Percentiles rank a stretch among this genome's conserved stretches.
phyloP scores from a whole-genome alignment of 2,888 invertebrate genomes.

The Tiliacea aurago region DNA sequence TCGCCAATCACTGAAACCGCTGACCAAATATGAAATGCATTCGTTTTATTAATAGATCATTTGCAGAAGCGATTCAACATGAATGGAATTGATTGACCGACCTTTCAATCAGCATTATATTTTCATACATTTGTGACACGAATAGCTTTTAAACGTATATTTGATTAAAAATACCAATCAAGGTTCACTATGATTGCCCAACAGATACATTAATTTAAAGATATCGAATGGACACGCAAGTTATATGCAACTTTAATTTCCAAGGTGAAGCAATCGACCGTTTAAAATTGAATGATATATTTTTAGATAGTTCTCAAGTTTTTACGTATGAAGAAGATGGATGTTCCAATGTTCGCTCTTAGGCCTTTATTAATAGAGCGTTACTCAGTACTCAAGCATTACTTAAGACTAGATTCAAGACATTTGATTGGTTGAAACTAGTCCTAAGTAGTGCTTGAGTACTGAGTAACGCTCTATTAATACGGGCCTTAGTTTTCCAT shows the following conservation, averaged over 20 bases:
- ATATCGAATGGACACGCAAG: slow-evolving; percentile 39
- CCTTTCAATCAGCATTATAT: slow-evolving; percentile 1
- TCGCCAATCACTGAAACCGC: slow-evolving; percentile 24
- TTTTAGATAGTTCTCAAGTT: slow-evolving; percentile 9
- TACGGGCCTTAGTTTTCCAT: neutral
- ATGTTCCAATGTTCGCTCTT: neutral
- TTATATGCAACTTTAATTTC: slow-evolving; percentile 18
- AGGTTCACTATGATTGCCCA: slow-evolving; percentile 28
- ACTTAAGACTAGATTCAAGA: too few species aligned
- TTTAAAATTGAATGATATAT: slow-evolving; percentile 35
- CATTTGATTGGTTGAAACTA: too few species aligned
- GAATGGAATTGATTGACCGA: slow-evolving; percentile 19
- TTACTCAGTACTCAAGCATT: too few species aligned
- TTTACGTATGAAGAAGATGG: slow-evolving; percentile 22
- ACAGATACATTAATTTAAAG: slow-evolving; percentile 20
- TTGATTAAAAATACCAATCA: slow-evolving; percentile 35
- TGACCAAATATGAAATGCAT: slow-evolving; percentile 50
- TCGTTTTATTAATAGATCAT: slow-evolving; percentile 49
- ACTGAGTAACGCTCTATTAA: too few species aligned
- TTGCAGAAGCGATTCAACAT: slow-evolving; percentile 43
- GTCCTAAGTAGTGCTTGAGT: too few species aligned
- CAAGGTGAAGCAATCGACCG: slow-evolving; percentile 43
- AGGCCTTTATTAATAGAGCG: too few species aligned
- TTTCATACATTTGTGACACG: slow-evolving; percentile 6
- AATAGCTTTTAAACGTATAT: slow-evolving; percentile 11